phyloP scores from a whole-genome alignment of 2,888 invertebrate species.

The Dorcus parallelipipedus region DNA sequence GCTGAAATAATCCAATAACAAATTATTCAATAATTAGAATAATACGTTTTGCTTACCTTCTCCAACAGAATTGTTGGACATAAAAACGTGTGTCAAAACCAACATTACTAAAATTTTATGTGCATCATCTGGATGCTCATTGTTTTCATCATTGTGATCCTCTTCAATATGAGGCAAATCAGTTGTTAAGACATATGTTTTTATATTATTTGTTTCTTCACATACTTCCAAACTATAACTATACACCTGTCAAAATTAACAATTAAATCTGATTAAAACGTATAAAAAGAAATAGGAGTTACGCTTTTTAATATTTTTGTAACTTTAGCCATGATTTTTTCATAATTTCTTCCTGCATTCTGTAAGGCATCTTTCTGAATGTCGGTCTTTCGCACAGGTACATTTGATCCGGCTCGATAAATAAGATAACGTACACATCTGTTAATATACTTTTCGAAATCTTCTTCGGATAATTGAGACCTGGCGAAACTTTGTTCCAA shows the following conservation, averaged over 20 bases:
- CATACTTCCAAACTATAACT: background rate
- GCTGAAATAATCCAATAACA: background rate
- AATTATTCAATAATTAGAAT: background rate
- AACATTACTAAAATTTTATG: conserved; percentile 3
- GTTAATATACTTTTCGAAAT: background rate
- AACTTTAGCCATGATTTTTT: conserved; percentile 1
- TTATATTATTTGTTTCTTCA: background rate
- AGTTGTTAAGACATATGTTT: background rate
- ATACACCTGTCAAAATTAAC: background rate
- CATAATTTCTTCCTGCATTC: background rate
- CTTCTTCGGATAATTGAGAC: background rate
- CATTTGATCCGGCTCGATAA: background rate
- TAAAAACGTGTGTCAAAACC: conserved; percentile 5
- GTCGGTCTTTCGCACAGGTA: conserved; percentile 2
- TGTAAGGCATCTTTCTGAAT: background rate
- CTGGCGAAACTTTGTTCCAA: background rate
- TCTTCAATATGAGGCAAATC: background rate
- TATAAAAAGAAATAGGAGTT: background rate
- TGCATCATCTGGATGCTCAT: background rate
- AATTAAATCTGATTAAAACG: background rate
- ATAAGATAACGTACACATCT: conserved; percentile 8
- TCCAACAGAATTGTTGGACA: background rate
- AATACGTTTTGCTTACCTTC: conserved; percentile 2
- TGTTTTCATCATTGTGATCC: background rate
- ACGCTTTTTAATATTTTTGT: background rate